Evolutionary conservation across 2,888 invertebrate genomes (phyloP).

Genomic region (Epinotia brunnichana): DNA sequence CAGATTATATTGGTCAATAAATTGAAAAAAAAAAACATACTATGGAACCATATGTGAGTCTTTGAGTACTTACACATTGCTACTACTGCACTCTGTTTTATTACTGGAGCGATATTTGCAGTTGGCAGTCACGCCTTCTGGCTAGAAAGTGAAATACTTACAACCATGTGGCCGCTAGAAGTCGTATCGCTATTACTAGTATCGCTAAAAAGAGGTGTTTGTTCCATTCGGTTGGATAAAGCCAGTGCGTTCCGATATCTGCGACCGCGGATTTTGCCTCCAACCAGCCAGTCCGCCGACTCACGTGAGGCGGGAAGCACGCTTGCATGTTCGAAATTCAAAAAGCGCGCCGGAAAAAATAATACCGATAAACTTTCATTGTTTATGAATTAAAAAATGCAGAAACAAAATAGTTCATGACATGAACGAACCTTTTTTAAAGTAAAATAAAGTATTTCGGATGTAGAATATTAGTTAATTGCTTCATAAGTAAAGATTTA

Average conservation of each 20-base stretch:
- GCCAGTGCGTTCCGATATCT: slow-evolving; percentile 71
- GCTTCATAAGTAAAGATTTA: slow-evolving; percentile 9
- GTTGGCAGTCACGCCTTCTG: slow-evolving; percentile 49
- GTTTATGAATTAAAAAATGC: slow-evolving; percentile 14
- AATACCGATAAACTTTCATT: slow-evolving; percentile 20
- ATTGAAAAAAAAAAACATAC: too few species aligned
- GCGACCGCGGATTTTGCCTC: slow-evolving; percentile 61
- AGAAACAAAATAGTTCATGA: background rate
- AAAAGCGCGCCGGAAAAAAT: slow-evolving; percentile 45
- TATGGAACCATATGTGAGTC: too few species aligned
- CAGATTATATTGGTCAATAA: too few species aligned
- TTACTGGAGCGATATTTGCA: slow-evolving; percentile 50
- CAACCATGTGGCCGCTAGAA: slow-evolving; percentile 58
- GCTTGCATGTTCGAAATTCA: slow-evolving; percentile 48
- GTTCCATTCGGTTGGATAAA: slow-evolving; percentile 73
- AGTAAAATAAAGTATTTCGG: background rate
- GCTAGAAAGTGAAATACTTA: slow-evolving; percentile 69
- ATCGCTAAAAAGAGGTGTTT: slow-evolving; percentile 60
- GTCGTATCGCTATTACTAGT: slow-evolving; percentile 53
- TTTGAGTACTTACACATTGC: too few species aligned
- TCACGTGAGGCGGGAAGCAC: slow-evolving; percentile 51
- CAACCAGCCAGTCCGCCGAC: slow-evolving; percentile 64
- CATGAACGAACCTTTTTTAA: background rate
- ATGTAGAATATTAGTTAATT: background rate
- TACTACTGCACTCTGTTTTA: background rate